These are phyloP conservation scores for Thinocorus orbignyianus DNA, from an alignment of 2,113 vertebrate species.

Conservation along the genomic window DNA sequence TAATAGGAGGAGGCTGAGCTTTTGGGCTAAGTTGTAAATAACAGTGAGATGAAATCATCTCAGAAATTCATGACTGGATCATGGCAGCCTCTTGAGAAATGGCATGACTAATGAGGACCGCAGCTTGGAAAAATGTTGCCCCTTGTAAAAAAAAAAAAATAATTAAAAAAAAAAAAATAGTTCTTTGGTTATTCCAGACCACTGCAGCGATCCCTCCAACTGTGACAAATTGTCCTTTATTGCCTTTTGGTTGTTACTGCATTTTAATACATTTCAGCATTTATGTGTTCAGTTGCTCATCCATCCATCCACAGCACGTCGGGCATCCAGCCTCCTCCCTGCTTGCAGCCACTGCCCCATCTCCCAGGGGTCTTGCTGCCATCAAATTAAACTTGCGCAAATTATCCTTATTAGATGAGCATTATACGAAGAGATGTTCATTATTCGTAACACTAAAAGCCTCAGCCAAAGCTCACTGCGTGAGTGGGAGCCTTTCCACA, in stretches of 20 bases:
- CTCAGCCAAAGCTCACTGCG: neutral
- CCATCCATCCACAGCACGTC: fast-evolving
- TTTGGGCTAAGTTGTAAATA: conserved; percentile 70
- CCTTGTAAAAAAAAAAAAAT: neutral
- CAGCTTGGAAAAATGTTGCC: conserved; percentile 5
- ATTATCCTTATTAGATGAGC: neutral
- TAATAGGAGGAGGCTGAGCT: conserved; percentile 57
- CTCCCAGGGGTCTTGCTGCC: neutral
- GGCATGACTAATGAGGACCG: neutral
- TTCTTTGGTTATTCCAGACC: neutral
- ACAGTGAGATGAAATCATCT: conserved; percentile 68
- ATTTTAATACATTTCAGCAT: neutral
- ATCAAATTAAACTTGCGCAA: fast-evolving
- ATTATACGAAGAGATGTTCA: fast-evolving
- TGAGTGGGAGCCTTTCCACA: neutral
- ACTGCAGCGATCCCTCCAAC: neutral
- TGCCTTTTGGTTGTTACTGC: neutral
- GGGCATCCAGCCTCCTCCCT: neutral
- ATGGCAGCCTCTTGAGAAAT: conserved; percentile 40
- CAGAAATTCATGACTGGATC: conserved; percentile 46
- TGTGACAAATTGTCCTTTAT: neutral
- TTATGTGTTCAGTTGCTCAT: neutral
- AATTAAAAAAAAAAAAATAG: neutral
- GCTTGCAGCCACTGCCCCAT: fast-evolving
- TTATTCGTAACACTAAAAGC: neutral